phyloP scores from a whole-genome alignment of 2,888 invertebrate species.

The Stenurella melanura region DNA sequence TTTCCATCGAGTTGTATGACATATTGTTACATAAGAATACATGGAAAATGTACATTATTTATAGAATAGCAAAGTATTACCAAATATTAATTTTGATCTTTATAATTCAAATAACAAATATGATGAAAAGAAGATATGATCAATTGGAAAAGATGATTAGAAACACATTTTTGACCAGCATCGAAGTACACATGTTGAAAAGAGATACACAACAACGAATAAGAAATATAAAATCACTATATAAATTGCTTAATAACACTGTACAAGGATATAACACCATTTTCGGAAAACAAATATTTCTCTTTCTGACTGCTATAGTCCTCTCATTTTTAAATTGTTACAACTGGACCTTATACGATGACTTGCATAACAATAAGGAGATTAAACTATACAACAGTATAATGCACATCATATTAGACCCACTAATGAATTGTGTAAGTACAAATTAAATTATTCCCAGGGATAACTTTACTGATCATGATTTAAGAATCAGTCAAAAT shows the following conservation, averaged over 20 bases:
- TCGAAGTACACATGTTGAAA: not conserved
- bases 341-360: conserved; percentile 5
- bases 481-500: too few relatives aligned
- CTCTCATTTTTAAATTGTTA: conserved; percentile 11
- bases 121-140: conserved; percentile 13
- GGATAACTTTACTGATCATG: too few relatives aligned
- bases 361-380: not conserved
- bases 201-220: not conserved
- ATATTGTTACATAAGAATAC: too few relatives aligned
- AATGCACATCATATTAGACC: not conserved
- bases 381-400: too few relatives aligned
- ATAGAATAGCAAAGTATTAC: conserved; percentile 14
- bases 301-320: not conserved
- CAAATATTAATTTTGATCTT: not conserved
- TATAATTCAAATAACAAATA: not conserved
- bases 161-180: not conserved
- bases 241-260: not conserved
- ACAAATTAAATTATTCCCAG: not conserved
- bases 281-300: conserved; percentile 15
- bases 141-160: not conserved
- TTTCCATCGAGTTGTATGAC: not conserved
- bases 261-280: not conserved
- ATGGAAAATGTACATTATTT: conserved; percentile 3
- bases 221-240: conserved; percentile 1
- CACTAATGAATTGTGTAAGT: not conserved